phyloP scores from a whole-genome alignment of 2,797 vertebrate genomes.

The Manis crassicaudata region DNA sequence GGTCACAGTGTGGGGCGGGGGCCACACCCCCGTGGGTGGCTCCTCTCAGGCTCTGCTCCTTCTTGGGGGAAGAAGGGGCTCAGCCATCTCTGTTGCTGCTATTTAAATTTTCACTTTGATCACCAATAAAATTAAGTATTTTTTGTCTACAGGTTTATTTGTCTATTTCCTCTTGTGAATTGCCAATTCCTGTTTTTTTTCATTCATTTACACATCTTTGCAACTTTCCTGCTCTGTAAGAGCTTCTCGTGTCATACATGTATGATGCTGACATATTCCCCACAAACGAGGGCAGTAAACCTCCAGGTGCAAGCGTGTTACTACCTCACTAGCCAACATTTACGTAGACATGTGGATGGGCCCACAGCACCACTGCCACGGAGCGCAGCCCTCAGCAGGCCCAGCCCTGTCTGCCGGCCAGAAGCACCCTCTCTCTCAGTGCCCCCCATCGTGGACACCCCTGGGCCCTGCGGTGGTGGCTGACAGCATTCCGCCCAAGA shows the following conservation, averaged over 20 bases:
- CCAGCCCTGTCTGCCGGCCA: neutral
- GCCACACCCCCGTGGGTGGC: rapidly evolving
- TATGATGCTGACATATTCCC: neutral
- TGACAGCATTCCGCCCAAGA: too few relatives aligned
- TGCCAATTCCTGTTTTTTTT: neutral
- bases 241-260: neutral
- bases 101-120: neutral
- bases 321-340: neutral
- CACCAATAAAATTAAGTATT: neutral
- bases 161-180: neutral
- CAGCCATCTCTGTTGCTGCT: neutral
- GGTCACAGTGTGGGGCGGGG: neutral
- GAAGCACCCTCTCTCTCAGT: neutral
- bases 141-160: neutral
- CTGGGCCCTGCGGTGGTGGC: neutral
- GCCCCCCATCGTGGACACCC: neutral
- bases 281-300: neutral
- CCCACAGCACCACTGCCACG: neutral
- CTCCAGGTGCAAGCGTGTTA: neutral
- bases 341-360: neutral
- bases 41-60: neutral
- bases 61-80: too few relatives aligned
- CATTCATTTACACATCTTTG: neutral
- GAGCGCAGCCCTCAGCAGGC: neutral
- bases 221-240: neutral